Base-by-base conservation (phyloP, 2,797 vertebrate species). In the Centroberyx gerrardi region DNA sequence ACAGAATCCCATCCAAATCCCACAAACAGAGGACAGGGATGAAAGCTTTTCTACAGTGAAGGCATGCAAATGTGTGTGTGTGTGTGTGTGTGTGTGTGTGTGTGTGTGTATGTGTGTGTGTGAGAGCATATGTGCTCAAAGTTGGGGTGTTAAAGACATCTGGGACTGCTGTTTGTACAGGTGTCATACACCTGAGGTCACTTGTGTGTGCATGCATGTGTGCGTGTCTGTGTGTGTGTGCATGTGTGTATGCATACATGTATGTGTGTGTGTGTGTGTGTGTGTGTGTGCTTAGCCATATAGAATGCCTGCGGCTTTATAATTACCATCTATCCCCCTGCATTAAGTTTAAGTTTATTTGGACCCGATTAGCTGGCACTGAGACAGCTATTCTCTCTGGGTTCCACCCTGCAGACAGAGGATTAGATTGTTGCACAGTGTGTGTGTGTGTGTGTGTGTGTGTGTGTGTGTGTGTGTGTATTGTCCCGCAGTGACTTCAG, bases 1-100 rank as follows among this genome's bases (percentile, higher is more conserved):
- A 78, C 73, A 58, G 72, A 82, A 67, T 79, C 72, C 10, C 5
- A 17, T 88, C 89, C 91, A 92, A 90, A 88, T 85, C 81, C 86
- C 68, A 88, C 86, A 93, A 91, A 91, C 88, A 90, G 73, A 77
- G 28, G 28, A 62, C 18, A 36, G n/a, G 78, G 72, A 73, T 85
- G 76, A 87, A 81, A 73, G 74, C 61, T 73, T 73, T 62, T 77
- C 70, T 82, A 82, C 61, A 67, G 29, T 15, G 61, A 48, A 76
- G 72, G 55, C 58, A 56, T 56, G 62, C 31, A 1, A 72, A 22
- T n/a, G 38, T 51, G 69, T 56, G 48, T 42, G 46, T 51, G 36
- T 28, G 36, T 44, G 62, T 61, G 54, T 52, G 67, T 55, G 53
- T 67, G 33, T n/a, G 40, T 52, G 69, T 56, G 49, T 44, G 46